Evolutionary conservation across 2,888 invertebrate species (phyloP).

Genomic region (Synergus gifuensis): DNA sequence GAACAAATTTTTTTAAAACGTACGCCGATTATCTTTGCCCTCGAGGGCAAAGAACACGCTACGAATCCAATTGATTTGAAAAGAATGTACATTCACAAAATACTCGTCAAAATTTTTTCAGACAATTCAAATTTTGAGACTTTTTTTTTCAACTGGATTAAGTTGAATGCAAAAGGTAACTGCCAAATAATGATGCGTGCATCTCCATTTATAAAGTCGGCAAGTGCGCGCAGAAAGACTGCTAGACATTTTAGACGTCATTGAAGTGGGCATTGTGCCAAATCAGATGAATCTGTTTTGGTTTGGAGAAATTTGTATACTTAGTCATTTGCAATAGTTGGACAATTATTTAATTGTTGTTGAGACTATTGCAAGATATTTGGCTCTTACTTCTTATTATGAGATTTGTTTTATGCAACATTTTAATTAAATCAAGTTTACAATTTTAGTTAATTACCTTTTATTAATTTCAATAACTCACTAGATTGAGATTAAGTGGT

Average conservation of each 20-base stretch:
- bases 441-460: neutral
- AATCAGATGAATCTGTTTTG: conserved; percentile 50
- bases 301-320: conserved; percentile 48
- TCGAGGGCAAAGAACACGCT: neutral
- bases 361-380: conserved; percentile 20
- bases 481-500: neutral
- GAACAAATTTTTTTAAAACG: neutral
- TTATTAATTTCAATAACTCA: neutral
- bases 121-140: neutral
- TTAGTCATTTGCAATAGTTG: conserved; percentile 29
- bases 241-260: conserved; percentile 63
- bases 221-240: conserved; percentile 56
- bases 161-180: conserved; percentile 50
- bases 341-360: conserved; percentile 23
- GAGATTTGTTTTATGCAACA: neutral
- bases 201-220: conserved; percentile 64
- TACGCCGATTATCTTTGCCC: conserved; percentile 21
- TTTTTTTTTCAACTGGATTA: conserved; percentile 40
- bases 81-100: conserved; percentile 24
- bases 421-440: neutral
- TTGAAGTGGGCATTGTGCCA: conserved; percentile 65
- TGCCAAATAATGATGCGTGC: conserved; percentile 54
- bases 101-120: neutral
- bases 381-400: neutral
- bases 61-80: neutral